Base-by-base conservation (phyloP, 2,113 vertebrate species). In the Ornithorhynchus anatinus region DNA sequence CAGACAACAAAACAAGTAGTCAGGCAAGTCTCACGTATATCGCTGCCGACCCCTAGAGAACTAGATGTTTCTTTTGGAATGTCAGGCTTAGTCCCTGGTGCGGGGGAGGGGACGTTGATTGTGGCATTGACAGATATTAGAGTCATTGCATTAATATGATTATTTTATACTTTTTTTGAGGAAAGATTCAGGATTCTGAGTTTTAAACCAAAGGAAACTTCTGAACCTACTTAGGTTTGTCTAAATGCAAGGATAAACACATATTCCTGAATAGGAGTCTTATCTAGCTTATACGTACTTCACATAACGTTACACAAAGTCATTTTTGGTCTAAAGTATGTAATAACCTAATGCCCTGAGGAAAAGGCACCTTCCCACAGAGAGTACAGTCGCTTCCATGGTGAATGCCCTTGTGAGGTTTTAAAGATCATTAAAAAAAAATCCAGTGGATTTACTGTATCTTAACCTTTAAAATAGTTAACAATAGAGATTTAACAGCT, bases 231-330 rank as follows among this genome's bases (percentile, higher is more conserved):
- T n/a, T n/a, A n/a, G n/a, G n/a, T n/a, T n/a, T 33, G 5, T 38
- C 38, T 32, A 40, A 35, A 33, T 14, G 16, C 17, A 47, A 58
- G 8, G 11, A 2, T 54, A 60, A 2, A 8, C 15, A 22, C 22
- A 23, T 38, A 47, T 43, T n/a, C 6, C 0, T 13, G 48, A 37
- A 23, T 16, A 59, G 75, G 19, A 58, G n/a, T 57, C 11, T 51
- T 54, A 7, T 65, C 40, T 61, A 50, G 65, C 67, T 61, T 75
- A 39, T 65, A 65, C 71, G n/a, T n/a, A 74, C 40, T 32, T 52
- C 36, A 69, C 22, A 57, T 22, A 53, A 45, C 56, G 10, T 51
- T 35, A 63, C 37, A 16, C 19, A 59, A 65, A 42, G 15, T 9
- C 47, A 11, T 42, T 37, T 8, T 39, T 27, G 20, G 6, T 27